Conservation (phyloP, 23 tunicate genomes). For the Phallusia fumigata region DNA sequence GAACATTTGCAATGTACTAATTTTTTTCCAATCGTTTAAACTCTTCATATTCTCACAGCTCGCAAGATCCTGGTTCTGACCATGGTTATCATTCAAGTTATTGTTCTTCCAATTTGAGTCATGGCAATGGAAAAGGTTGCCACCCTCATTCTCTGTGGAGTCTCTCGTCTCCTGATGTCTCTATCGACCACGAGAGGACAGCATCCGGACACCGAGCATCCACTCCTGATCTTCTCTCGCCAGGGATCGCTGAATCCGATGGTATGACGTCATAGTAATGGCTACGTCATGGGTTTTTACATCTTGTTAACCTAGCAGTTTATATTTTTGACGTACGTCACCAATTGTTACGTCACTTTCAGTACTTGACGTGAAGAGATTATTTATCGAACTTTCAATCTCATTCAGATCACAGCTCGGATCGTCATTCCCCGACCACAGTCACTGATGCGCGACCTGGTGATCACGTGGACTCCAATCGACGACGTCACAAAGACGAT, state of each 20-base stretch:
- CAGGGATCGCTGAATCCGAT: neutral
- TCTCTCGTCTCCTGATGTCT: conserved; percentile 78
- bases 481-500: conserved; percentile 61
- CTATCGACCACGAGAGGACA: conserved; percentile 67
- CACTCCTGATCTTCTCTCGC: conserved; percentile 40
- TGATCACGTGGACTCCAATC: conserved; percentile 14
- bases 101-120: conserved; percentile 54
- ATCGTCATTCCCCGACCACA: conserved; percentile 37
- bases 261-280: conserved; percentile 3
- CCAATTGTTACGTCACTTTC: no score
- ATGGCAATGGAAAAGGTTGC: conserved; percentile 11
- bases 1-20: no score
- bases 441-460: conserved; percentile 2
- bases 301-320: no score
- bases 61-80: conserved; percentile 26
- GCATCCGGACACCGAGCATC: conserved; percentile 36
- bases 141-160: conserved; percentile 73
- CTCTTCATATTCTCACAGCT: neutral
- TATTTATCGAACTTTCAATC: no score
- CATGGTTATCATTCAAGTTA: conserved; percentile 62
- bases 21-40: neutral
- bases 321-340: no score
- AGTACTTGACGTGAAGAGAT: no score
- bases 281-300: neutral
- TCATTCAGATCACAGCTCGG: neutral